phyloP scores from a whole-genome alignment of 2,888 invertebrate genomes.

The Hyalella azteca region DNA sequence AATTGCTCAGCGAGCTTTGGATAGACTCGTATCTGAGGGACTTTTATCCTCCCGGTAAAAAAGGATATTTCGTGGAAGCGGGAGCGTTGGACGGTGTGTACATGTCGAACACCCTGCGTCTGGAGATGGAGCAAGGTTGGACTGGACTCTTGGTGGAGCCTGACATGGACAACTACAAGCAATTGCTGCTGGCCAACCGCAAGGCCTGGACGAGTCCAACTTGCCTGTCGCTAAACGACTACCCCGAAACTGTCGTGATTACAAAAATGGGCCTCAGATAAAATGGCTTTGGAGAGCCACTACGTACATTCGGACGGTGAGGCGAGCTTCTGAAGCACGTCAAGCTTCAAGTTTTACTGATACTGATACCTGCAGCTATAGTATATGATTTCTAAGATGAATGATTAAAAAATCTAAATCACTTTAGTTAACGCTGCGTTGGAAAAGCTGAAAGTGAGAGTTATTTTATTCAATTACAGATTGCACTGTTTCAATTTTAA shows the following conservation, averaged over 20 bases:
- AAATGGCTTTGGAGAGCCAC: not conserved
- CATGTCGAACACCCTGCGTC: constrained; percentile 49
- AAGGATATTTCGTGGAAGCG: constrained; percentile 43
- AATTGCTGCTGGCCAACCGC: constrained; percentile 42
- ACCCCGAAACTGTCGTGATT: constrained; percentile 42
- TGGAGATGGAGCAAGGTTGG: constrained; percentile 46
- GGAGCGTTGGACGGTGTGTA: constrained; percentile 48
- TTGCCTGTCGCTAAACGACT: constrained; percentile 41
- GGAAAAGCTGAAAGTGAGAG: not conserved
- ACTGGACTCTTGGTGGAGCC: constrained; percentile 52
- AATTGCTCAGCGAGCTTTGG: constrained; percentile 44
- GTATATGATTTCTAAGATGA: not conserved
- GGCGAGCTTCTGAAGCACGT: not conserved
- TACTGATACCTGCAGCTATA: not conserved
- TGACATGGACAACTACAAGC: constrained; percentile 43
- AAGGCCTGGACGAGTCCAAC: constrained; percentile 46
- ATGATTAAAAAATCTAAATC: not conserved
- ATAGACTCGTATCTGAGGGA: constrained; percentile 45
- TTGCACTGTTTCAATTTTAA: no score
- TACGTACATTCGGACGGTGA: not conserved
- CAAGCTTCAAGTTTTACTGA: not conserved
- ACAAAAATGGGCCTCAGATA: constrained; percentile 22
- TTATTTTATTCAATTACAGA: not conserved
- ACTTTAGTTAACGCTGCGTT: not conserved
- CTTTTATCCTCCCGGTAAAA: not conserved